phyloP scores from a whole-genome alignment of 2,797 vertebrate genomes.

The Zenarchopterus dispar region DNA sequence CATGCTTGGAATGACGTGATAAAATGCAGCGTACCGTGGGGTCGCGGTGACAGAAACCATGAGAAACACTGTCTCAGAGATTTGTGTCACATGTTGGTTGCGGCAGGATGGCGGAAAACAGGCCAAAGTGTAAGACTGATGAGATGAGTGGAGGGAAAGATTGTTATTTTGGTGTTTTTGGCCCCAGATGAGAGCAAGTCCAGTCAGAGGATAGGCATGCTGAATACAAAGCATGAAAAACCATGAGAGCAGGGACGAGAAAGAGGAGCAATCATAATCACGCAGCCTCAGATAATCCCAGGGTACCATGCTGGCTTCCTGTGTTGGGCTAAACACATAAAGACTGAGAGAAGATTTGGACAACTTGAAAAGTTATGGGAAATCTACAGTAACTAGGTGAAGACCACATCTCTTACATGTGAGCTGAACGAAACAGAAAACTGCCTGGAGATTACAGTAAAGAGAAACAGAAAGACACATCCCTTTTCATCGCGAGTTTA shows the following conservation, averaged over 20 bases:
- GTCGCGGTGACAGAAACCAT: conserved; percentile 50
- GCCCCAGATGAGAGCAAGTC: conserved; percentile 77
- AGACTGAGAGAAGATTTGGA: conserved; percentile 23
- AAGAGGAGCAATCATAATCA: conserved; percentile 71
- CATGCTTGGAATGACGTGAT: conserved; percentile 29
- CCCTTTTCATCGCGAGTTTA: too few species aligned
- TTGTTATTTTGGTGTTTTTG: conserved; percentile 79
- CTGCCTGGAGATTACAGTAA: conserved; percentile 26
- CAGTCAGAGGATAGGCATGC: conserved; percentile 82
- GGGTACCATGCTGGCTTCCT: conserved; percentile 66
- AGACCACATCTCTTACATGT: conserved; percentile 15
- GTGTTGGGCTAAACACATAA: conserved; percentile 56
- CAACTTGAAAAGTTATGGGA: conserved; percentile 30
- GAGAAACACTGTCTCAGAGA: conserved; percentile 61
- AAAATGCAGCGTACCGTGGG: conserved; percentile 29
- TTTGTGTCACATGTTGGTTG: conserved; percentile 60
- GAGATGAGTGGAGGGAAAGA: conserved; percentile 57
- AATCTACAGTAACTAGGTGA: conserved; percentile 25
- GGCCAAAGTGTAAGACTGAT: conserved; percentile 53
- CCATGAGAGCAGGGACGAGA: conserved; percentile 73
- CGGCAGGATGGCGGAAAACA: conserved; percentile 48
- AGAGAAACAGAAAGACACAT: conserved; percentile 5
- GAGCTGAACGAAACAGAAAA: conserved; percentile 21
- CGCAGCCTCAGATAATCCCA: conserved; percentile 68
- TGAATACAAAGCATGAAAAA: conserved; percentile 72